These are phyloP conservation scores for Camponotus floridanus DNA, from an alignment of 1,140 invertebrate genomes.

Conservation along the genomic window DNA sequence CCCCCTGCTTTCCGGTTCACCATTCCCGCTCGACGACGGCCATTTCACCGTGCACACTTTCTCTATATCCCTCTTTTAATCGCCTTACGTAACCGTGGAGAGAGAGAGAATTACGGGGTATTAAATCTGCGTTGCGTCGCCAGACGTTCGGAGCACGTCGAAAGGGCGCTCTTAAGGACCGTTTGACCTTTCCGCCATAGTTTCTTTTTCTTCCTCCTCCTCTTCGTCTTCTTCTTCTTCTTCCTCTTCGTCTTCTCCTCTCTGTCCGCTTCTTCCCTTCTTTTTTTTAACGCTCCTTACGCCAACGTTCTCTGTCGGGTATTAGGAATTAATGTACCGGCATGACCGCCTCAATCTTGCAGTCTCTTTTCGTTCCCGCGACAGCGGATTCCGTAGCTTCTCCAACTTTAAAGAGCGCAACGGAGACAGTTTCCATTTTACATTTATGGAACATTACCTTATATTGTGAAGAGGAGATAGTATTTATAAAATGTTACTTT, in stretches of 20 bases:
- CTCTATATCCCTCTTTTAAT: constrained; percentile 34
- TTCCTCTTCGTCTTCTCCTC: too few relatives aligned
- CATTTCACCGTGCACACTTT: neutral
- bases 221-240: neutral
- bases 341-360: constrained; percentile 57
- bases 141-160: constrained; percentile 40
- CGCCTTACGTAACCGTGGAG: constrained; percentile 46
- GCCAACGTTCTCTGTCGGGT: constrained; percentile 41
- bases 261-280: neutral
- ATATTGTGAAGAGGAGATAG: constrained; percentile 12
- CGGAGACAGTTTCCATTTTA: constrained; percentile 30
- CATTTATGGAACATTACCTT: constrained; percentile 55
- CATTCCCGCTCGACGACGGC: neutral
- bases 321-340: constrained; percentile 63
- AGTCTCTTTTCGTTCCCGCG: constrained; percentile 42
- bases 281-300: constrained; percentile 49
- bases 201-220: constrained; percentile 1
- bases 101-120: constrained; percentile 28
- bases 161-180: constrained; percentile 26
- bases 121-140: constrained; percentile 52
- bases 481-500: constrained; percentile 45
- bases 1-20: neutral
- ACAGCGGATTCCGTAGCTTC: constrained; percentile 54
- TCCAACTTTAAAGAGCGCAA: constrained; percentile 53
- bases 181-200: constrained; percentile 44